Evolutionary conservation across 2,113 vertebrate species (phyloP), one percentile per base, ranked within the genome.

Genomic region (Thymallus thymallus): DNA sequence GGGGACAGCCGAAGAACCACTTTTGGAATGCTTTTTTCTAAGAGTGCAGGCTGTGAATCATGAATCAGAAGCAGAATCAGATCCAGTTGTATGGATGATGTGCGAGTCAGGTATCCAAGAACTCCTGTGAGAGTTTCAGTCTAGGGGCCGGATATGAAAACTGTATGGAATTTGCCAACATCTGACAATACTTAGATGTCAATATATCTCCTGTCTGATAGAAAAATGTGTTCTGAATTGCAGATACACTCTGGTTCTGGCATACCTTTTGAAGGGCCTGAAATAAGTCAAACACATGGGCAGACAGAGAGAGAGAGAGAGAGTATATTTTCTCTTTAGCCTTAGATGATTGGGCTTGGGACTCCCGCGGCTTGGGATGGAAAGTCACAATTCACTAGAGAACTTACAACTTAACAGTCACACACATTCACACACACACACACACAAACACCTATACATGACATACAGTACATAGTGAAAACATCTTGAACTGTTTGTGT

Each of bases 131-230:
- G 4, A 5, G 16, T 51, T 5, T 14, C 76, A 85, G 80, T 90
- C 90, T 87, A 76, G 84, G 2, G 83, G 83, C 87, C 85, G 90
- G 89, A 92, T 90, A 89, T 93, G 90, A 91, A 87, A 90, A 90
- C 87, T 87, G 89, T 89, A 86, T 88, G 90, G 90, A 92, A 92
- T 92, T 91, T 92, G 87, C 85, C 90, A 89, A 90, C 90, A 90
- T 91, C 90, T 91, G 89, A 90, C 88, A 92, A 87, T 89, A 89
- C 88, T 92, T 92, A 91, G 88, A 86, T 68, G 80, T 85, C 89
- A 90, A 89, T 90, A 90, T 88, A 91, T 91, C 89, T 90, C 79
- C 88, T 87, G 89, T 91, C 88, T 88, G 85, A 89, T 90, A 89
- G 87, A 88, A 90, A 90, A 91, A 91, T 90, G 86, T 89, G 90